Base-by-base conservation (phyloP, 2,113 vertebrate genomes). In the Passer montanus region DNA sequence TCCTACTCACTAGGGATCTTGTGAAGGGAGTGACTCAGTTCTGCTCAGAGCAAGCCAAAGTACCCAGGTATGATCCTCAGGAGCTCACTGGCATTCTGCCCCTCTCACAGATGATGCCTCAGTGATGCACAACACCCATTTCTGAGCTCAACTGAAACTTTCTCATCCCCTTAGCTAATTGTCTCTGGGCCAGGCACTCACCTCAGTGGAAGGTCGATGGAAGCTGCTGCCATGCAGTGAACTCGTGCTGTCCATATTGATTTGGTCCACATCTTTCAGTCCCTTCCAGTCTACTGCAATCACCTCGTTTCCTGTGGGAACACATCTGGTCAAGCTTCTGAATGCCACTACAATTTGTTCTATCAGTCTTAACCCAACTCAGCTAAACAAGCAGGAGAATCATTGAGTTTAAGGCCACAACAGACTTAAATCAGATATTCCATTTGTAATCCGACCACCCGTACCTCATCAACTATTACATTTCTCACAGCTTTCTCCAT, bases 241-340 rank as follows among this genome's bases (percentile, higher is more conserved):
- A 86, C 98, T 98, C 94, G 97, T 98, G 94, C 98, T 98, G 91
- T 98, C 98, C 97, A 98, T 98, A 56, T 98, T 98, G 90, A 98
- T 98, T 83, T 98, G 98, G 79, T 98, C 98, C 15, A 98, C 98
- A 97, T 98, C 98, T 84, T 98, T 98, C 70, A 98, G 96, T 41
- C 98, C 98, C 59, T 98, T 98, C 98, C 98, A 98, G 69, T 98
- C 98, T 56, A 98, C 98, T 2, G 98, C 97, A 76, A 98, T 98
- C 95, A 98, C 98, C 87, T 98, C 98, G 0, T 98, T 98, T 89
- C 98, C 98, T 98, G 92, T 76, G 62, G 88, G 59, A 83, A 95
- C 79, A 89, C 26, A 94, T 18, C 72, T 44, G 67, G 44, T 97
- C 68, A 93, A 63, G 35, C 27, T 82, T 76, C 74, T 59, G 26